These are phyloP conservation scores for Lasioglossum calceatum DNA, from an alignment of 2,888 invertebrate species.

Conservation along the genomic window DNA sequence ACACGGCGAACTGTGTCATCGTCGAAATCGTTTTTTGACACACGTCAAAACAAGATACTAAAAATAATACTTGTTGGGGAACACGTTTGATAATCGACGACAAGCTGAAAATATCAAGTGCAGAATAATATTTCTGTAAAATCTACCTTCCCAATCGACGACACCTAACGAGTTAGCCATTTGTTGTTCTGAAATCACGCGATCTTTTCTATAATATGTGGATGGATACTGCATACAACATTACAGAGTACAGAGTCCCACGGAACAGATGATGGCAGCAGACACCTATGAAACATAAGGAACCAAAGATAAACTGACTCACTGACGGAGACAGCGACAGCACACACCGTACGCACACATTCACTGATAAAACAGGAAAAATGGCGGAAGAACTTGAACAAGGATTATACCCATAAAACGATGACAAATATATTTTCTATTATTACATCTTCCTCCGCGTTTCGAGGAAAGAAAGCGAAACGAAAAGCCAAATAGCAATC, in stretches of 20 bases:
- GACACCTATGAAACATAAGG: slow-evolving; percentile 21
- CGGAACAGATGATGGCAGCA: slow-evolving; percentile 53
- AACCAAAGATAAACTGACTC: slow-evolving; percentile 7
- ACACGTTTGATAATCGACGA: background rate
- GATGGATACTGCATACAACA: slow-evolving; percentile 37
- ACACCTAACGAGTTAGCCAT: slow-evolving; percentile 76
- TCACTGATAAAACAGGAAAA: background rate
- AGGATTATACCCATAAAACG: slow-evolving; percentile 14
- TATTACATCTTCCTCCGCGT: background rate
- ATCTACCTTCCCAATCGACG: slow-evolving; percentile 80
- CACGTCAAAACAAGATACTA: slow-evolving; percentile 52
- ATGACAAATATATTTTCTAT: background rate
- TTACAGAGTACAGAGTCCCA: slow-evolving; percentile 49
- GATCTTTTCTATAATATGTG: slow-evolving; percentile 26
- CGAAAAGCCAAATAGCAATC: background rate
- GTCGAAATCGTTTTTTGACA: slow-evolving; percentile 25
- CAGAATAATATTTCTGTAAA: slow-evolving; percentile 27
- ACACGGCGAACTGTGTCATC: background rate
- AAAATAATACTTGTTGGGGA: slow-evolving; percentile 26
- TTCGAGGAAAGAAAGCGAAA: background rate
- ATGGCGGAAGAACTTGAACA: slow-evolving; percentile 15
- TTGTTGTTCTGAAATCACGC: slow-evolving; percentile 62
- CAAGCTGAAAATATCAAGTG: background rate
- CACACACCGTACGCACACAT: background rate
- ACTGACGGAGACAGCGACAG: background rate